Conservation (phyloP, 1,140 invertebrate genomes). For the Sogatella furcifera region DNA sequence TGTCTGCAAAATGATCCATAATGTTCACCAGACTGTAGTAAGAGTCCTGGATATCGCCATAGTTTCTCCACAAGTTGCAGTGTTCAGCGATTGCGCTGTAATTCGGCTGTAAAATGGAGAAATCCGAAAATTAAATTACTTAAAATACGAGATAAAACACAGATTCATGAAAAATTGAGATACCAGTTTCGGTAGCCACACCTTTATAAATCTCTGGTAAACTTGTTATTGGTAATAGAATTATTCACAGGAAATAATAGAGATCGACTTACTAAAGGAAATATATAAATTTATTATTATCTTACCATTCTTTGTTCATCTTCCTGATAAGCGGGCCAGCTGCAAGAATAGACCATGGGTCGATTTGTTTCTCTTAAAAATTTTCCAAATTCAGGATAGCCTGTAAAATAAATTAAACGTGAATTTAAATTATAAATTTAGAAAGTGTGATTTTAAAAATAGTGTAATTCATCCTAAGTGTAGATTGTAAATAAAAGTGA, state of each 20-base stretch:
- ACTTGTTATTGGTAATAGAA: too few species aligned
- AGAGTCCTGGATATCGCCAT: conserved; percentile 75
- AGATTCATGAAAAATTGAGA: too few species aligned
- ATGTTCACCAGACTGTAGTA: conserved; percentile 61
- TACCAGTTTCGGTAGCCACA: too few species aligned
- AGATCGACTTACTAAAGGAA: too few species aligned
- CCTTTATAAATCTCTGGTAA: too few species aligned
- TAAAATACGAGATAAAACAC: too few species aligned
- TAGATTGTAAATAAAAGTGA: too few species aligned
- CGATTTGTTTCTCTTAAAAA: conserved; percentile 63
- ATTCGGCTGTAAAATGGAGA: conserved; percentile 48
- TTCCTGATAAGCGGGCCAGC: conserved; percentile 72
- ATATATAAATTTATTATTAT: neutral
- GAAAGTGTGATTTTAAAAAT: too few species aligned
- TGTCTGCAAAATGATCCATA: conserved; percentile 64
- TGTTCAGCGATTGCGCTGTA: conserved; percentile 51
- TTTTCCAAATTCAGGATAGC: conserved; percentile 29
- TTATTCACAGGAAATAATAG: too few species aligned
- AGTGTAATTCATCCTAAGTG: too few species aligned
- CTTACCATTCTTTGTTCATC: conserved; percentile 31
- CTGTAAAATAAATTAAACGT: conserved; percentile 27
- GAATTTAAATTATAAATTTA: too few species aligned
- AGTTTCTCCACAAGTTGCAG: conserved; percentile 86
- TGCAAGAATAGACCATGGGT: conserved; percentile 79
- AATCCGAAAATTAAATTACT: too few species aligned